Conservation (phyloP, 2,797 vertebrate genomes). For the Odontamblyopus lacepedii region DNA sequence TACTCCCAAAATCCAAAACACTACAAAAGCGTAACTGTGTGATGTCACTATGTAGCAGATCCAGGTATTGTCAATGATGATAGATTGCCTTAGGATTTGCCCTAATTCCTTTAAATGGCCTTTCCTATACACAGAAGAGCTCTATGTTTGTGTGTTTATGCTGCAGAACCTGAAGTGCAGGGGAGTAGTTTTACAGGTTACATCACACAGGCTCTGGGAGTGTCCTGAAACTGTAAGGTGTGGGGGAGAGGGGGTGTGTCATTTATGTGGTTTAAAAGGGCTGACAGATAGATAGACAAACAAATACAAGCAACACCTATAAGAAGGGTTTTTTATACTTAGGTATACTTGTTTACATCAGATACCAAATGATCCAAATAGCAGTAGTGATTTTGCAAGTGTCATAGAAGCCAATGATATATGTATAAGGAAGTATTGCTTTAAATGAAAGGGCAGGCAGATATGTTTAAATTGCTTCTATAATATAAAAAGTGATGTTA, state of each 20-base stretch:
- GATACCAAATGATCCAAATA: background rate
- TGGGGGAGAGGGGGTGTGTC: background rate
- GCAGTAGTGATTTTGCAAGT: background rate
- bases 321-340: background rate
- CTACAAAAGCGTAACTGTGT: background rate
- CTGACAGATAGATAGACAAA: background rate
- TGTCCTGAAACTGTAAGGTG: constrained; percentile 1
- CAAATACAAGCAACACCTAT: background rate
- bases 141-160: background rate
- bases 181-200: background rate
- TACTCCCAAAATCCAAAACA: no score
- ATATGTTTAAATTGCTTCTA: no score
- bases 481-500: no score
- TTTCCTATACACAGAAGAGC: background rate
- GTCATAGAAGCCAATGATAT: background rate
- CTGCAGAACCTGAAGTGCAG: constrained; percentile 2
- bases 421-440: no score
- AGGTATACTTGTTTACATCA: background rate
- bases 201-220: constrained; percentile 1
- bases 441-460: no score
- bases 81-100: background rate
- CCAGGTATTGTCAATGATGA: background rate
- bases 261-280: background rate
- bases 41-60: background rate
- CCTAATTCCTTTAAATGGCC: background rate